Evolutionary conservation across 1,140 invertebrate genomes (phyloP), one percentile per base, ranked within the genome.

Genomic region (Campoletis sonorensis): DNA sequence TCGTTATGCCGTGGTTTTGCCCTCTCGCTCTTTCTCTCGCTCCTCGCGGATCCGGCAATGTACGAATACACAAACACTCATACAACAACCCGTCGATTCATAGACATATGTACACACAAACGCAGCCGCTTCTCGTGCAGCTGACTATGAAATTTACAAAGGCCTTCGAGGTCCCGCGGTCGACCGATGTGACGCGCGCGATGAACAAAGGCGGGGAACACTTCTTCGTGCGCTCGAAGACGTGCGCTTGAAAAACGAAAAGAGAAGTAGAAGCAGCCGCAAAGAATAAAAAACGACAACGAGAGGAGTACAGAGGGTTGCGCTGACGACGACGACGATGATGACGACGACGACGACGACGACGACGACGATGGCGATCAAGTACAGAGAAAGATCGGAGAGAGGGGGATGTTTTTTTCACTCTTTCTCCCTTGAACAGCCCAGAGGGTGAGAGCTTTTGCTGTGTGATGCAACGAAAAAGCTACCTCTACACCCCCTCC

Each of bases 101-200:
- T 7, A 77, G 16, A 40, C 51, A 64, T 54, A 64, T 61, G 23
- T 37, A 78, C 58, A 64, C 8, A 37, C n/a, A 77, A 45, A 76
- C 77, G 78, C 75, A 82, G 58, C 71, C 70, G 68, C 73, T 79
- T 85, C 84, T 87, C 87, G 87, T 88, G 87, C 87, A 88, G 87
- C 87, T 88, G 87, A 88, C 87, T 87, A 87, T 72, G 83, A 86
- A 86, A 88, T 88, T 88, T 82, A 87, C 85, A 85, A 88, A 88
- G 87, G 83, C 79, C 84, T 81, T 33, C 67, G 67, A 70, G 30
- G 30, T 70, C 75, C 40, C 73, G 83, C 40, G 73, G 23, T 76
- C 54, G 71, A 51, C 71, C 71, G 58, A 80, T 78, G 76, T 40
- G 30, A 45, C 76, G 76, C 76, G 76, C 23, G 40, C n/a, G 61